Evolutionary conservation across 2,797 vertebrate species (phyloP).

Genomic region (Melanotaenia pygmaea): DNA sequence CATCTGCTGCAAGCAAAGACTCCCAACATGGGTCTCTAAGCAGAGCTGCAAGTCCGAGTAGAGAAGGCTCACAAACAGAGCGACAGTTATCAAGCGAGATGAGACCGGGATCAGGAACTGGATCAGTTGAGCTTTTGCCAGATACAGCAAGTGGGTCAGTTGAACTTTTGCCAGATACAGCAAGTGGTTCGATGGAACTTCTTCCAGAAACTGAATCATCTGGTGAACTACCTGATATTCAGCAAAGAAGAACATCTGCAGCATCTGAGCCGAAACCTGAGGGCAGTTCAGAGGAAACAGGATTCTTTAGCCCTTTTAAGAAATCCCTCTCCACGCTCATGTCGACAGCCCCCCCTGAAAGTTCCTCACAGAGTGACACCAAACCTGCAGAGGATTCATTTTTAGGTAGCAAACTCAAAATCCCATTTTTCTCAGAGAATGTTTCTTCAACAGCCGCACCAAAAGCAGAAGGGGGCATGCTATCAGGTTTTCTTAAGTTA

Average conservation of each 20-base stretch:
- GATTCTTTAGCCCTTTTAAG: slow-evolving; percentile 92
- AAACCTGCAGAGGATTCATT: slow-evolving; percentile 78
- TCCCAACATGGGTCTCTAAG: slow-evolving; percentile 55
- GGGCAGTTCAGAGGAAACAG: slow-evolving; percentile 69
- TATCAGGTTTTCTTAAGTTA: slow-evolving; percentile 84
- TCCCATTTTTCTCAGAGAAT: slow-evolving; percentile 88
- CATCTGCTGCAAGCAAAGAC: slow-evolving; percentile 58
- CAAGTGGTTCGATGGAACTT: slow-evolving; percentile 81
- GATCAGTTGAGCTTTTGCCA: slow-evolving; percentile 68
- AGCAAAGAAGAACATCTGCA: slow-evolving; percentile 63
- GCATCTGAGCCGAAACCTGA: slow-evolving; percentile 70
- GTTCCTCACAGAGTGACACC: slow-evolving; percentile 66
- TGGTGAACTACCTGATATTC: slow-evolving; percentile 80
- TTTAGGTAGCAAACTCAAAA: slow-evolving; percentile 85
- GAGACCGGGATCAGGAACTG: slow-evolving; percentile 66
- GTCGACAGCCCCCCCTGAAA: slow-evolving; percentile 75
- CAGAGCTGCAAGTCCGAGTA: slow-evolving; percentile 46
- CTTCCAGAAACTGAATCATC: slow-evolving; percentile 84
- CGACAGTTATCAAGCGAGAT: slow-evolving; percentile 61
- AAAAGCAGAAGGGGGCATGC: slow-evolving; percentile 77
- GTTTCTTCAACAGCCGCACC: slow-evolving; percentile 60
- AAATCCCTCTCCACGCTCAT: slow-evolving; percentile 92
- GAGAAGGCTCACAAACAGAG: slow-evolving; percentile 59
- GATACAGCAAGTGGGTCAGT: slow-evolving; percentile 76
- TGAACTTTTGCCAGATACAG: slow-evolving; percentile 64